Base-by-base conservation (phyloP, 2,113 vertebrate species). In the Seriola aureovittata region DNA sequence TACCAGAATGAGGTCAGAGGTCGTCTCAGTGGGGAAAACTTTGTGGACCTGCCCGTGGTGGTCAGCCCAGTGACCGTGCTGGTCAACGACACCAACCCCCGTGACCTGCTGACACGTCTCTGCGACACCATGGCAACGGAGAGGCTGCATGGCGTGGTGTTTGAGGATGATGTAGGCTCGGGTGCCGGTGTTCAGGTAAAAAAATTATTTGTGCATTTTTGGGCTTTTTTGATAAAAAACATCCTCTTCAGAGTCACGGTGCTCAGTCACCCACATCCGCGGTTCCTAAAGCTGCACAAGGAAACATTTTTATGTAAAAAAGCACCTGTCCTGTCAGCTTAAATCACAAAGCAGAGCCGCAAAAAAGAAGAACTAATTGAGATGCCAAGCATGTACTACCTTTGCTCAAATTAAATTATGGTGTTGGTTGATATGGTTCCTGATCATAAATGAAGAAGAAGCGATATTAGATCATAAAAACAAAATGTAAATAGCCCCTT, bases 81-180 rank as follows among this genome's bases (percentile, higher is more conserved):
- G 40, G 96, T 99, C 88, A 99, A 99, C 84, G 96, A 96, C 93
- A 99, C 97, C 82, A 98, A 98, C 92, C 98, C 98, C 73, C 96
- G 98, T 5, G 97, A 96, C 87, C 96, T 99, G 68, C 95, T 99
- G 85, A 97, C 96, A 13, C 96, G 96, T 67, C 96, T 99, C 84
- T 99, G 98, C 1, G 60, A 97, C 60, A 96, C 98, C 70, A 97
- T 99, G 25, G 94, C 96, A 0, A 92, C 93, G 0, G 95, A 97
- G 85, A 96, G 86, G 19, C 95, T 99, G 85, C 98, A 99, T 0
- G 97, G 97, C 32, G 95, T 99, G 1, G 92, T 99, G 85, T 99
- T 99, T 3, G 98, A 99, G 90, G 98, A 99, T 79, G 97, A 97
- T 25, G 96, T 98, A 2, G 97, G 96, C 81, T 97, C 96, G 0